Evolutionary conservation across 2,888 invertebrate genomes (phyloP), one percentile per base, ranked within the genome.

Genomic region (Phoronis australis): DNA sequence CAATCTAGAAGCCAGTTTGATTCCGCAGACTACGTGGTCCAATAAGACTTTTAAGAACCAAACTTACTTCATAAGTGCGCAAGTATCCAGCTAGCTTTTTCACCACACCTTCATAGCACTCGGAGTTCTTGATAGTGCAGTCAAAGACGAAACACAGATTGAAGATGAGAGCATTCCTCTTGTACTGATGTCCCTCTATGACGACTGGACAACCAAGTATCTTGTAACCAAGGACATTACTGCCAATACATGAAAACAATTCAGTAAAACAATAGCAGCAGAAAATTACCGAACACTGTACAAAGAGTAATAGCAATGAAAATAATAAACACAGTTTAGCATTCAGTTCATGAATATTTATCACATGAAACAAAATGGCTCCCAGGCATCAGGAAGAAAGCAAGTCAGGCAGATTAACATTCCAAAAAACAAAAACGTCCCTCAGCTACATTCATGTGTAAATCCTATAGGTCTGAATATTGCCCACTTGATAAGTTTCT

Each of bases 51-150:
- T n/a, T n/a, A n/a, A n/a, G n/a, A n/a, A n/a, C n/a, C n/a, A n/a
- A n/a, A 41, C 49, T 40, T 58, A 71, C 73, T 67, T 76, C 76
- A 2, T 73, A 52, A 75, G 82, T 81, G 68, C 86, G 86, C 73
- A 96, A 80, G 78, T 93, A 95, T 70, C 91, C 90, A 0, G 93
- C 89, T 45, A 96, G 83, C 75, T 96, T 96, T 68, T 89, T 91
- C 0, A 96, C 90, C 6, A 95, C 89, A 0, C 91, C 87, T 70
- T 96, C 95, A 76, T 94, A 95, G n/a, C n/a, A n/a, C 67, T 91
- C 92, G 1, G 90, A 87, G 0, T 93, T 91, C 50, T 90, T 83
- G 0, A 91, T 87, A 80, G 87, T 85, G 45, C 89, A 87, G 70
- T 92, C 90, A 69, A 92, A 94, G 0, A 95, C 92, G 72, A 96